Conservation (phyloP, 1,140 invertebrate species). For the Agrypnia vestita region DNA sequence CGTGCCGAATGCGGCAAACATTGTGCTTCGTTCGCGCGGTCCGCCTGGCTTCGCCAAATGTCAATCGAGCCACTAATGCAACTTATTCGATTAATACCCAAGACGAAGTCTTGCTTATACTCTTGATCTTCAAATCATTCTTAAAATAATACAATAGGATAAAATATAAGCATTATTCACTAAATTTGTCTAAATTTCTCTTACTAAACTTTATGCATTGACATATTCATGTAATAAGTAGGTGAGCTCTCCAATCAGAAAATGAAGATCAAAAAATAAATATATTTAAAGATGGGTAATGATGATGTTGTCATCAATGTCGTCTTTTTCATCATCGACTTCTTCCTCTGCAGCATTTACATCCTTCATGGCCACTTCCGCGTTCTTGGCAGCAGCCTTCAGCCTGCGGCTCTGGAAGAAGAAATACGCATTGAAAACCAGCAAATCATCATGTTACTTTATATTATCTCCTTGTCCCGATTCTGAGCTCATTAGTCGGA, state of each 20-base stretch:
- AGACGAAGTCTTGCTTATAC: neutral
- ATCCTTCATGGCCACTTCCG: constrained; percentile 77
- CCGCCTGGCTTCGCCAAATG: no score
- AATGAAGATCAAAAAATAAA: constrained; percentile 7
- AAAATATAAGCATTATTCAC: constrained; percentile 12
- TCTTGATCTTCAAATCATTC: neutral
- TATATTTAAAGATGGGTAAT: constrained; percentile 85
- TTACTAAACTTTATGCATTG: neutral
- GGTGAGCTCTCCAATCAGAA: neutral
- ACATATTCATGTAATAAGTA: neutral
- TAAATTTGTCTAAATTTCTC: constrained; percentile 18
- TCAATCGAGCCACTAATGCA: no score
- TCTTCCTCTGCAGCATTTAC: constrained; percentile 88
- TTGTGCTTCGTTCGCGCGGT: no score
- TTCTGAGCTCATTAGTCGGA: no score
- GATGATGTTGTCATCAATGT: constrained; percentile 89
- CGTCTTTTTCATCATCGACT: constrained; percentile 87
- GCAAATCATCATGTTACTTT: neutral
- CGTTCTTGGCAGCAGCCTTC: constrained; percentile 80
- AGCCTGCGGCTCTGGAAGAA: constrained; percentile 70
- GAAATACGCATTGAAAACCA: constrained; percentile 1
- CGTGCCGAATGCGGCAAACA: no score
- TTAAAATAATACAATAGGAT: neutral
- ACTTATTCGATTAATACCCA: neutral
- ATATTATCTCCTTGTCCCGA: no score